Percentiles rank a stretch among this genome's conserved stretches.
Evolutionary conservation across 2,797 vertebrate genomes (phyloP).

Genomic region (Falco cherrug): DNA sequence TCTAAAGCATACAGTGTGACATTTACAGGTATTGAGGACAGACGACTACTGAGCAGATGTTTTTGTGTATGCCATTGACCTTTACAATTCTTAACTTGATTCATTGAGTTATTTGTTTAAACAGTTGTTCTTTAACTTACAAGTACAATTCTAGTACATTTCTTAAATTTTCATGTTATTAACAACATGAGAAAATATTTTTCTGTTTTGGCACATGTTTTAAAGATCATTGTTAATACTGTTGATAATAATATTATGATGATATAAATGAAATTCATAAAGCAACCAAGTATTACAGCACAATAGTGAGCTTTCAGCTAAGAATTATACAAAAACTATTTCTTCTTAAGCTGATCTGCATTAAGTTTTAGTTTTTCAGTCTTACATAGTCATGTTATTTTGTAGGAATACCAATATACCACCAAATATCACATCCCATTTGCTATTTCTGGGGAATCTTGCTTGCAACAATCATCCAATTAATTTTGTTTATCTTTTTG

Average conservation of each 20-base stretch:
- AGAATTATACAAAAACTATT: background rate
- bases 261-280: background rate
- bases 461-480: background rate
- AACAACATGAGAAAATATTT: background rate
- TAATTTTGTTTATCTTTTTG: background rate
- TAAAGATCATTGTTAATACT: background rate
- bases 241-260: background rate
- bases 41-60: background rate
- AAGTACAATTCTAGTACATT: background rate
- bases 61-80: background rate
- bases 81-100: constrained; percentile 20
- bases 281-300: background rate
- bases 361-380: background rate
- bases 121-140: background rate
- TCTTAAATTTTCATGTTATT: background rate
- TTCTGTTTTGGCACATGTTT: background rate
- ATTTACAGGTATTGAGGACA: background rate
- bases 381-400: background rate
- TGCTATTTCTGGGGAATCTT: background rate
- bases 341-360: background rate
- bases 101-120: constrained; percentile 11
- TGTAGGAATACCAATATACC: background rate
- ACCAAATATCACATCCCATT: background rate
- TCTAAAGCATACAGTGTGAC: background rate
- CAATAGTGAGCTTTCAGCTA: background rate